Evolutionary conservation across 2,888 invertebrate species (phyloP), one percentile per base, ranked within the genome.

Genomic region (Phasia obesa): DNA sequence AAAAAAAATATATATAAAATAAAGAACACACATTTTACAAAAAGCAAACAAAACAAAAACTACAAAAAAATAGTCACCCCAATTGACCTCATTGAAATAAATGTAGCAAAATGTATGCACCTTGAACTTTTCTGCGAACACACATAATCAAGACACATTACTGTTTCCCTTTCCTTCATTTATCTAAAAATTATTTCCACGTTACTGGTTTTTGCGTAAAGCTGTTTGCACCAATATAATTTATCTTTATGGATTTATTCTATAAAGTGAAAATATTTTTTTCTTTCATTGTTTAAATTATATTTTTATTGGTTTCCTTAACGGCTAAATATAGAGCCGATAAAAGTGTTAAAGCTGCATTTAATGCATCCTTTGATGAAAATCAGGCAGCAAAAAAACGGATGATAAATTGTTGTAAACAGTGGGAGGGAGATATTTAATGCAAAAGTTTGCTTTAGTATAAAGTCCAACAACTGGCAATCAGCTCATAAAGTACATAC

Each of bases 241-340:
- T 75, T 38, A 75, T 19, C 25, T 35, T 23, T 47, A 55, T 49
- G 35, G 27, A 42, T 67, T 15, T 9, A 17, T 55, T 64, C 64
- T 55, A 23, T 55, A 25, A 62, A 25, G 3, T 51, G 2, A 0
- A 38, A 15, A n/a, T 51, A 11, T 23, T 13, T 35, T 31, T 13
- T 27, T 62, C 55, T 42, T 64, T 73, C 3, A 42, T n/a, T 44
- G 64, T 31, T 44, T n/a, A 64, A 64, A 64, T 55, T 55, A 55
- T 19, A 47, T 53, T 76, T 76, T 76, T 69, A 69, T 76, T 60
- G 51, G 60, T 69, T 69, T 69, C 69, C 76, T 60, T 77, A 69
- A 47, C 44, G 60, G 49, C 2, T 27, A 38, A 38, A 35, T 42
- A 31, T 53, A 42, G 51, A 55, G 42, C 25, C 53, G 25, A 62